Evolutionary conservation across 1,140 invertebrate species (phyloP), one percentile per base, ranked within the genome.

Genomic region (Solenopsis fugax): DNA sequence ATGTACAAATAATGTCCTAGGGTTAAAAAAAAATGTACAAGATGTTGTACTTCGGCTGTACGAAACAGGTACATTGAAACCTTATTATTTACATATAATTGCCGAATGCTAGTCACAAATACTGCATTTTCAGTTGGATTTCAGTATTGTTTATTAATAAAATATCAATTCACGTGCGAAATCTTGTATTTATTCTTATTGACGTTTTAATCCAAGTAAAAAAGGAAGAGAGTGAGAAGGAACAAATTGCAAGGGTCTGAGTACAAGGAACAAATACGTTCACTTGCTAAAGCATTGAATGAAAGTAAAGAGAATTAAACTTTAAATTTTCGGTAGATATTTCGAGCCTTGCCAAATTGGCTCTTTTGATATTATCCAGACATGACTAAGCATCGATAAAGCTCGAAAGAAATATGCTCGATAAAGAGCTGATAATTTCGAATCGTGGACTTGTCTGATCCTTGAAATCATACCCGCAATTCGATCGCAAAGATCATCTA

Each of bases 61-160:
- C 60, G 34, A 64, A 80, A 80, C 75, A 86, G 76, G 41, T 90
- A 88, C 48, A 89, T 87, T 34, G 65, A 81, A 72, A 85, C 75
- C 75, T 90, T 85, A 89, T 85, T 87, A 77, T 90, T 88, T 80
- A 88, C 41, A 71, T 64, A 85, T 87, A 86, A 91, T 80, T 88
- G 77, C 81, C 87, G 77, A 91, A 72, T 91, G 84, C 90, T 91
- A 91, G 89, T 90, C 90, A 91, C 86, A 90, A 90, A 91, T 64
- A 88, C 82, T 81, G 77, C 73, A 84, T 91, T 88, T 91, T 91
- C 62, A 91, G 89, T 91, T 91, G 73, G 56, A 88, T 34, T 91
- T 88, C 89, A 91, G 82, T 91, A 91, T 91, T 91, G 90, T 91
- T 90, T 90, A 87, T 48, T 90, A 91, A 91, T 91, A 91, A 90